A percentile compares a stretch with the other conserved stretches of the same genome.
phyloP scores from a whole-genome alignment of 2,797 vertebrate genomes.

The Periparus ater region DNA sequence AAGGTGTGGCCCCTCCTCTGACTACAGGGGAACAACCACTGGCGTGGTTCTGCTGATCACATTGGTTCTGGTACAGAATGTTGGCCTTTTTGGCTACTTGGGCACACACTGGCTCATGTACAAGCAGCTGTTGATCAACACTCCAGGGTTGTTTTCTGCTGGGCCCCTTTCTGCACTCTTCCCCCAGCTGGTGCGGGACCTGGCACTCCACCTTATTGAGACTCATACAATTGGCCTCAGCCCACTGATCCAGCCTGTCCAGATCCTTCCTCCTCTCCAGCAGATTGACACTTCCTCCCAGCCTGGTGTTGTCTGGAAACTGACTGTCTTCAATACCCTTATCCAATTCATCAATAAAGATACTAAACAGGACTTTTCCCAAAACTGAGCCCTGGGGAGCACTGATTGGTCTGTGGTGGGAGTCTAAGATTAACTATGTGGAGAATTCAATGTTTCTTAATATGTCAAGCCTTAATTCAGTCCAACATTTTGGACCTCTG shows the following conservation, averaged over 20 bases:
- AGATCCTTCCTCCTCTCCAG: background rate
- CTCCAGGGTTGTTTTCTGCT: background rate
- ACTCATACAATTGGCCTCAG: background rate
- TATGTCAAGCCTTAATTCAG: background rate
- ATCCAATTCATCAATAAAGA: background rate
- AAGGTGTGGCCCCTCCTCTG: background rate
- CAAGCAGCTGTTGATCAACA: background rate
- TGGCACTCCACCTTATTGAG: background rate
- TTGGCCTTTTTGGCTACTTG: background rate
- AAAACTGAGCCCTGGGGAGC: background rate
- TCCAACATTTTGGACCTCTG: background rate
- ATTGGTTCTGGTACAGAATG: background rate
- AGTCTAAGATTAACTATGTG: background rate
- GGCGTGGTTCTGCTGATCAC: background rate
- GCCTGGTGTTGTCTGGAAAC: background rate
- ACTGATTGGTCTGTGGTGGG: background rate
- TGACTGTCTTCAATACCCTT: background rate
- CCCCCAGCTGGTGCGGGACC: background rate
- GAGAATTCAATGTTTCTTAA: background rate
- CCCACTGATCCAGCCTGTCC: background rate
- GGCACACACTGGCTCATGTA: fast-evolving
- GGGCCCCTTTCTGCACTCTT: background rate
- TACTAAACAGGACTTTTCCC: background rate
- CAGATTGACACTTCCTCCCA: background rate
- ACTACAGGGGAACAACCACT: background rate